Conservation (phyloP, 2,113 vertebrate genomes). For the Seriola quinqueradiata region DNA sequence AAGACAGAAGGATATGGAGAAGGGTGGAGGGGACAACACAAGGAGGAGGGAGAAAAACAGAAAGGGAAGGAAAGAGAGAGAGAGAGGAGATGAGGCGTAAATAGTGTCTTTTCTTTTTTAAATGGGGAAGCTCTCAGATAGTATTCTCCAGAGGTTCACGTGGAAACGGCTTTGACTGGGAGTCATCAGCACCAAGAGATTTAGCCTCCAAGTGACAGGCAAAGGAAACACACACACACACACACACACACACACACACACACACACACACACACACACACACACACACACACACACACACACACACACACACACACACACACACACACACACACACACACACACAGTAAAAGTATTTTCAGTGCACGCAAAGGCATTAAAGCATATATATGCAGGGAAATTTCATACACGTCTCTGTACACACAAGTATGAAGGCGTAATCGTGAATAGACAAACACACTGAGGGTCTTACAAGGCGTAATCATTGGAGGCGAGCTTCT, state of each 20-base stretch:
- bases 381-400: constrained; percentile 24
- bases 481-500: constrained; percentile 68
- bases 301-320: neutral
- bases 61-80: constrained; percentile 9
- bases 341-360: constrained; percentile 1
- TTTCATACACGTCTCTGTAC: constrained; percentile 34
- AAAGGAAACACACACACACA: constrained; percentile 6
- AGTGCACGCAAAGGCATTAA: constrained; percentile 18
- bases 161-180: constrained; percentile 50
- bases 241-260: neutral
- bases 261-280: neutral
- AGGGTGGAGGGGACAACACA: neutral
- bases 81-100: neutral
- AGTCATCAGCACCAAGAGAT: constrained; percentile 53
- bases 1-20: neutral
- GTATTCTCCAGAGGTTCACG: constrained; percentile 47
- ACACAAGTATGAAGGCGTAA: constrained; percentile 40
- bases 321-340: neutral
- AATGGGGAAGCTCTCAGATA: constrained; percentile 17
- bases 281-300: neutral
- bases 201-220: constrained; percentile 55
- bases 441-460: constrained; percentile 69
- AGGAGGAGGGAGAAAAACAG: neutral
- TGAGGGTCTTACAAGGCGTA: constrained; percentile 69
- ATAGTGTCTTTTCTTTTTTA: constrained; percentile 7